Evolutionary conservation across 2,797 vertebrate genomes (phyloP).

Genomic region (Urocyon cinereoargenteus): DNA sequence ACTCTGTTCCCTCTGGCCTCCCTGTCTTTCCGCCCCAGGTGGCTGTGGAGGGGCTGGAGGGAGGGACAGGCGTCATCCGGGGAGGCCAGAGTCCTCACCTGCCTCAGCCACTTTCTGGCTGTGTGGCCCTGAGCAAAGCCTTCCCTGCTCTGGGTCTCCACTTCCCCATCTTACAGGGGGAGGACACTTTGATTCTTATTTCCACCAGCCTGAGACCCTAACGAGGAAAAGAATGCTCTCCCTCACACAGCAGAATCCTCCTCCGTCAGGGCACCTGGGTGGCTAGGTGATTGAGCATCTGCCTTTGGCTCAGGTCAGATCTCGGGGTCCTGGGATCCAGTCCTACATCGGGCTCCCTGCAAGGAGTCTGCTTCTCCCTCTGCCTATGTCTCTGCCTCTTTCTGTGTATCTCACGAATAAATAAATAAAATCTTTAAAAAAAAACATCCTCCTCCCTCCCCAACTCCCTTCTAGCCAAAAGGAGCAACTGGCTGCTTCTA

Average conservation of each 20-base stretch:
- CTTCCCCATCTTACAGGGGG: neutral
- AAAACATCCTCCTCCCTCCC: neutral
- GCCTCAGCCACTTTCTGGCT: neutral
- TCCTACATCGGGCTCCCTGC: too few species aligned
- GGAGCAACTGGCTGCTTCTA: neutral
- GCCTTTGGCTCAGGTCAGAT: too few species aligned
- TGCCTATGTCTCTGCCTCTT: too few species aligned
- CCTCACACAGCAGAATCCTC: neutral
- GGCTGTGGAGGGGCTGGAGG: too few species aligned
- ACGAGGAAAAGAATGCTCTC: rapidly evolving
- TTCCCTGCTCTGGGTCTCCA: neutral
- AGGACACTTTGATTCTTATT: neutral
- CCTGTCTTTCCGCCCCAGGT: neutral
- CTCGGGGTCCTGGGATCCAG: too few species aligned
- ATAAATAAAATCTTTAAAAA: too few species aligned
- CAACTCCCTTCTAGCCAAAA: neutral
- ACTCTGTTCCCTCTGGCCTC: neutral
- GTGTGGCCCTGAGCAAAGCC: neutral
- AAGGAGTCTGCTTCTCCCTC: too few species aligned
- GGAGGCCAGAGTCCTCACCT: neutral
- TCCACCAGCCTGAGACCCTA: neutral
- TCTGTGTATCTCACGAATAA: too few species aligned
- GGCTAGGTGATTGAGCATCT: too few species aligned
- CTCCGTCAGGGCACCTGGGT: neutral
- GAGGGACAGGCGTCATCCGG: too few species aligned